Base-by-base conservation (phyloP, 2,797 vertebrate genomes). In the Syngnathus rostellatus region DNA sequence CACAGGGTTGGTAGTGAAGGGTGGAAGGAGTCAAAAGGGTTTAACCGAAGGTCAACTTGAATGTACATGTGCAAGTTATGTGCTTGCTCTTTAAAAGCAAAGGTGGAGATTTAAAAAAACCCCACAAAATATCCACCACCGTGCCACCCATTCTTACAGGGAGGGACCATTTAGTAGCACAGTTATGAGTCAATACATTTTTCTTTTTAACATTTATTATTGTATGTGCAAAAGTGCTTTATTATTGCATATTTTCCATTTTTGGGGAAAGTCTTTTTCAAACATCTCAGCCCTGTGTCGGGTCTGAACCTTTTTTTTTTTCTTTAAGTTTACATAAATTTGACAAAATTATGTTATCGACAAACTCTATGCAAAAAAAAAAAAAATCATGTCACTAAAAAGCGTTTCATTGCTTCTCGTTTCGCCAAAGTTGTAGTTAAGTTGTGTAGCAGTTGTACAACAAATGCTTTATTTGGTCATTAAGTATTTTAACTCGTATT, bases 91-190 rank as follows among this genome's bases (percentile, higher is more conserved):
- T 43, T 23, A 37, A 57, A 57, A 57, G 54, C 25, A 37, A 37
- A 7, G 25, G 54, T 57, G 54, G 54, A 57, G 54, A 37, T 57
- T 19, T 31, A 31, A n/a, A 12, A 37, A 37, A 16, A 23, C 23
- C 0, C 2, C 37, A 58, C 12, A 17, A 58, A 58, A 58, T 8
- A 14, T 46, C 60, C 21, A 12, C 60, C 60, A 62, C 60, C 8
- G 60, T 62, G 60, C 60, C 41, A 46, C 60, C 9, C 12, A 23
- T 61, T 61, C 23, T 25, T 31, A 58, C 69, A 60, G 48, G 75
- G 75, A 76, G 88, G 89, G 86, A 89, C 86, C 88, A 90, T 81
- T 76, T 81, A 66, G 60, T 78, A 72, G 74, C 72, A 74, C 38
- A 73, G 60, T 72, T 62, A 70, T 70, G 74, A 21, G 60, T 58